phyloP scores from a whole-genome alignment of 2,113 vertebrate genomes.

The Cyprinodon tularosa region DNA sequence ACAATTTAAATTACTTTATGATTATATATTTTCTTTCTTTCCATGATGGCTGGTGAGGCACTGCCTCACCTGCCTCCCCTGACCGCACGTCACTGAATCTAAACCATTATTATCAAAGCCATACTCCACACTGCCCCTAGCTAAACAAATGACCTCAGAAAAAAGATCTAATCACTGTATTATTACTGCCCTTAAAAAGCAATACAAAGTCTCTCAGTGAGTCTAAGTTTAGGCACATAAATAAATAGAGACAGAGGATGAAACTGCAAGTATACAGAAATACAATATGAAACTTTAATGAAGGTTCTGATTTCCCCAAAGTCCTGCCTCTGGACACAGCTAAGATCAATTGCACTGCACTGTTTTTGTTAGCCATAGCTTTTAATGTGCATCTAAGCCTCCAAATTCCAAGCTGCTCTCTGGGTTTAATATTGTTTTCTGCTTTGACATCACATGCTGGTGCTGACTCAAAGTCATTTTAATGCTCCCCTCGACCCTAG shows the following conservation, averaged over 20 bases:
- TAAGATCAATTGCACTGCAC: conserved; percentile 63
- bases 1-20: no score
- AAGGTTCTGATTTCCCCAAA: conserved; percentile 76
- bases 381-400: conserved; percentile 58
- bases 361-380: conserved; percentile 50
- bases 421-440: conserved; percentile 39
- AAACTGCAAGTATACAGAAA: conserved; percentile 72
- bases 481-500: neutral
- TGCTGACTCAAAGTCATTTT: conserved; percentile 54
- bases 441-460: conserved; percentile 33
- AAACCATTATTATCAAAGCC: neutral
- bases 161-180: conserved; percentile 21
- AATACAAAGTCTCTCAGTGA: conserved; percentile 40
- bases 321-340: conserved; percentile 67
- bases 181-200: conserved; percentile 29
- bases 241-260: conserved; percentile 65
- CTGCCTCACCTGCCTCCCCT: no score
- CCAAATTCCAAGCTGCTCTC: conserved; percentile 36
- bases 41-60: no score
- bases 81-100: no score
- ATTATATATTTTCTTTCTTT: no score
- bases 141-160: neutral
- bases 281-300: conserved; percentile 78
- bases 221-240: conserved; percentile 50
- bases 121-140: neutral